Conservation (phyloP, 2,888 invertebrate species). For the Hyalella azteca region DNA sequence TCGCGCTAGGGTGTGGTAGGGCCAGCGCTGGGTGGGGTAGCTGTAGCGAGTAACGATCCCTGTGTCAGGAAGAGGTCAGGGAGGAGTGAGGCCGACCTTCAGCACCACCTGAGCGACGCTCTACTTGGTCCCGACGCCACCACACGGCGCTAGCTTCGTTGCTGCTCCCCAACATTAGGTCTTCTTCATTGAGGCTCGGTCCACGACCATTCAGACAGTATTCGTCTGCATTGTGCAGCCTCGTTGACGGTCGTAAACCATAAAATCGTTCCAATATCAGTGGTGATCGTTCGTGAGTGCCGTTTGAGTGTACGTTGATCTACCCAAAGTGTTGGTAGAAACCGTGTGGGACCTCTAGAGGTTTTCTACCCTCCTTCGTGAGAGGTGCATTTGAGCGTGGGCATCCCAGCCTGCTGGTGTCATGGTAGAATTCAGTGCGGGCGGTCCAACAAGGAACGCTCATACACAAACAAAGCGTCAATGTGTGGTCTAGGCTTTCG, state of each 20-base stretch:
- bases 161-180: constrained; percentile 23
- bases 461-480: constrained; percentile 66
- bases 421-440: constrained; percentile 33
- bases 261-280: background rate
- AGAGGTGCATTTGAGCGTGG: constrained; percentile 21
- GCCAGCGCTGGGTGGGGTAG: background rate
- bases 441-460: constrained; percentile 31
- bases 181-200: constrained; percentile 13
- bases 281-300: constrained; percentile 1
- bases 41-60: constrained; percentile 29
- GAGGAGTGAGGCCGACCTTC: constrained; percentile 35
- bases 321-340: background rate
- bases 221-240: background rate
- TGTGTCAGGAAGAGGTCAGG: constrained; percentile 27
- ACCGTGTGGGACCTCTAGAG: background rate
- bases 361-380: background rate
- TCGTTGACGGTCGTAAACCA: background rate
- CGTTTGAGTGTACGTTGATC: background rate
- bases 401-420: constrained; percentile 14
- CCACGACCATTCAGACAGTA: constrained; percentile 4
- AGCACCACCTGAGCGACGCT: constrained; percentile 31
- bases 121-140: constrained; percentile 2
- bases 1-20: constrained; percentile 18
- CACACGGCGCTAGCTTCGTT: constrained; percentile 18
- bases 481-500: constrained; percentile 95